phyloP scores from a whole-genome alignment of 2,888 invertebrate species.

The Agriopis aurantiaria region DNA sequence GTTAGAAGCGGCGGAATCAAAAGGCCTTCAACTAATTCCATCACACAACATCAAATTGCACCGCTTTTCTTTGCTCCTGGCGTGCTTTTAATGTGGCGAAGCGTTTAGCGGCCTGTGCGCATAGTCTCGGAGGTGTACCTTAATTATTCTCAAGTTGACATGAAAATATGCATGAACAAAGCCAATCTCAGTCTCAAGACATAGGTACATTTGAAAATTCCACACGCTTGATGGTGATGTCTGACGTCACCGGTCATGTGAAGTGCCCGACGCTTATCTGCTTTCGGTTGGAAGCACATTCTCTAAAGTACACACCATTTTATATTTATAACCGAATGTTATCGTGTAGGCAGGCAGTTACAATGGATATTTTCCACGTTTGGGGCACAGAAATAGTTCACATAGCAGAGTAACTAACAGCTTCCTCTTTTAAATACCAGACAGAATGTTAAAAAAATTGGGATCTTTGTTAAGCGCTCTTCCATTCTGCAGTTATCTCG shows the following conservation, averaged over 20 bases:
- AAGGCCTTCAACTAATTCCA: no score
- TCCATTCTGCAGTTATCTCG: no score
- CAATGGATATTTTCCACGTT: conserved; percentile 44
- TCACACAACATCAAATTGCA: not conserved
- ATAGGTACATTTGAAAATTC: conserved; percentile 35
- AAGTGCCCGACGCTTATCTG: conserved; percentile 64
- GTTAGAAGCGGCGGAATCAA: no score
- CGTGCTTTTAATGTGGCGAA: not conserved
- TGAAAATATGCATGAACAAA: conserved; percentile 31
- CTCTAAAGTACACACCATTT: conserved; percentile 58
- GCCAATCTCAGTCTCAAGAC: conserved; percentile 26
- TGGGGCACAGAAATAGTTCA: conserved; percentile 41
- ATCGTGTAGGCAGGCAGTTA: conserved; percentile 52
- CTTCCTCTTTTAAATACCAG: conserved; percentile 30
- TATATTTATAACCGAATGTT: conserved; percentile 61
- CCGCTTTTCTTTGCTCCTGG: not conserved
- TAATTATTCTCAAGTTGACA: conserved; percentile 26
- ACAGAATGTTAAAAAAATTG: conserved; percentile 14
- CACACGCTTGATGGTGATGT: conserved; percentile 36
- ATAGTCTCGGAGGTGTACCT: conserved; percentile 18
- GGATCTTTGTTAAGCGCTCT: conserved; percentile 2
- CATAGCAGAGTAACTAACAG: conserved; percentile 43
- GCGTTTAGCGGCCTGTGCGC: conserved; percentile 20
- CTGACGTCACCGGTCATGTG: conserved; percentile 66
- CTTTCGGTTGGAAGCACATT: conserved; percentile 70